These are phyloP conservation scores for Nomada ferruginata DNA, from an alignment of 2,888 invertebrate genomes.

Conservation along the genomic window DNA sequence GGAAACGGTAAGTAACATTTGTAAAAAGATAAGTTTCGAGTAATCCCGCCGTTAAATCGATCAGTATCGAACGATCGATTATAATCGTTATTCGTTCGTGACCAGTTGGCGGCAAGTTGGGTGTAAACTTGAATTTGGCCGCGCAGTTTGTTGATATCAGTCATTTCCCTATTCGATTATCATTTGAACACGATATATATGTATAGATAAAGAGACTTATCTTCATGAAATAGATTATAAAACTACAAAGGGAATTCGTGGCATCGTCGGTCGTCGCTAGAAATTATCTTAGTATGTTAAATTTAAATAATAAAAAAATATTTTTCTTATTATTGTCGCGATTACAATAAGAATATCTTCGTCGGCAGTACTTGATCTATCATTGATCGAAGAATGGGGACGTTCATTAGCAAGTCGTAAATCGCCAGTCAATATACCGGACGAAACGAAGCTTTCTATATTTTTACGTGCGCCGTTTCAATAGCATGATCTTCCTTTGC, in stretches of 20 bases:
- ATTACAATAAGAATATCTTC: not conserved
- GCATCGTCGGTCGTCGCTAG: not conserved
- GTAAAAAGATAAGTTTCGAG: not conserved
- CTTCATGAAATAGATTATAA: not conserved
- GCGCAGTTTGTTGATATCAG: not conserved
- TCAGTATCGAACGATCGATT: not conserved
- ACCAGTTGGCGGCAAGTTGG: slow-evolving; percentile 8
- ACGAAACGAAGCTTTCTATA: too few relatives aligned
- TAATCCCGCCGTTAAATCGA: not conserved
- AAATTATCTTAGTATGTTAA: not conserved
- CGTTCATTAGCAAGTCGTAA: too few relatives aligned
- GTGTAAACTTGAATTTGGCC: too few relatives aligned
- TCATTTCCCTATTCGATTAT: slow-evolving; percentile 9
- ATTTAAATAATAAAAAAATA: not conserved
- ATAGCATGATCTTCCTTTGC: too few relatives aligned
- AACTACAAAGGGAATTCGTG: not conserved
- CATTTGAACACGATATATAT: slow-evolving; percentile 3
- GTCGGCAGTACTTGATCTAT: too few relatives aligned
- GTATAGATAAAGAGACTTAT: slow-evolving; percentile 11
- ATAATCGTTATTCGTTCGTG: not conserved
- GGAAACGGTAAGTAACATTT: slow-evolving; percentile 12
- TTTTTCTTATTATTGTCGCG: not conserved
- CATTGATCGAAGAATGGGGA: too few relatives aligned
- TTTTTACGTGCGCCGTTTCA: too few relatives aligned
- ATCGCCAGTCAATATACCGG: too few relatives aligned